A percentile compares a stretch with the other conserved stretches of the same genome.
Evolutionary conservation across 1,140 invertebrate genomes (phyloP).

Genomic region (Venustaconcha ellipsiformis): DNA sequence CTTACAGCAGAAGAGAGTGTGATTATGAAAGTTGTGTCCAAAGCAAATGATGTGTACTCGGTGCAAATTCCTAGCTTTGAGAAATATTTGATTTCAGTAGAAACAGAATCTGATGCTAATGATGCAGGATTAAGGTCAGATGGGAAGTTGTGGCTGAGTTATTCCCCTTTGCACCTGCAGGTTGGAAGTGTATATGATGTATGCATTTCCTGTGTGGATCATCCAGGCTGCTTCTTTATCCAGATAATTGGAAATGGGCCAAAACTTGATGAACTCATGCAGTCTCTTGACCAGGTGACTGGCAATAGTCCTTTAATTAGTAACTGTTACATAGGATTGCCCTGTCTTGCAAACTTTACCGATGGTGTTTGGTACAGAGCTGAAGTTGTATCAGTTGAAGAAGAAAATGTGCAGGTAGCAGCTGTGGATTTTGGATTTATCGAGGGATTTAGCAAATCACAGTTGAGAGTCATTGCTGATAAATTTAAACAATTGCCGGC

Average conservation of each 20-base stretch:
- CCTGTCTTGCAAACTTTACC: conserved; percentile 74
- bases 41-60: conserved; percentile 29
- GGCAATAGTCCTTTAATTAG: conserved; percentile 22
- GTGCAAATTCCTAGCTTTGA: conserved; percentile 40
- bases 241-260: conserved; percentile 38
- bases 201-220: conserved; percentile 39
- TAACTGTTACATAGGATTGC: conserved; percentile 71
- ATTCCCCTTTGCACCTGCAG: conserved; percentile 23
- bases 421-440: conserved; percentile 46
- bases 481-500: conserved; percentile 28
- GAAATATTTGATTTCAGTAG: conserved; percentile 5
- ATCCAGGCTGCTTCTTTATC: conserved; percentile 40
- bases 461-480: conserved; percentile 30
- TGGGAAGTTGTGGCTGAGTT: conserved; percentile 13
- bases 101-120: too few relatives aligned
- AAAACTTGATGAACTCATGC: conserved; percentile 37
- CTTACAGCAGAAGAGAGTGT: conserved; percentile 30
- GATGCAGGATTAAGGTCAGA: background rate
- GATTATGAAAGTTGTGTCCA: conserved; percentile 26
- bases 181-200: conserved; percentile 37
- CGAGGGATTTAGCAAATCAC: conserved; percentile 19
- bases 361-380: conserved; percentile 84
- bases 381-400: conserved; percentile 73
- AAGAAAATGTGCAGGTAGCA: conserved; percentile 15
- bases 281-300: conserved; percentile 28